Base-by-base conservation (phyloP, 2,113 vertebrate species). In the Dasyprocta punctata region DNA sequence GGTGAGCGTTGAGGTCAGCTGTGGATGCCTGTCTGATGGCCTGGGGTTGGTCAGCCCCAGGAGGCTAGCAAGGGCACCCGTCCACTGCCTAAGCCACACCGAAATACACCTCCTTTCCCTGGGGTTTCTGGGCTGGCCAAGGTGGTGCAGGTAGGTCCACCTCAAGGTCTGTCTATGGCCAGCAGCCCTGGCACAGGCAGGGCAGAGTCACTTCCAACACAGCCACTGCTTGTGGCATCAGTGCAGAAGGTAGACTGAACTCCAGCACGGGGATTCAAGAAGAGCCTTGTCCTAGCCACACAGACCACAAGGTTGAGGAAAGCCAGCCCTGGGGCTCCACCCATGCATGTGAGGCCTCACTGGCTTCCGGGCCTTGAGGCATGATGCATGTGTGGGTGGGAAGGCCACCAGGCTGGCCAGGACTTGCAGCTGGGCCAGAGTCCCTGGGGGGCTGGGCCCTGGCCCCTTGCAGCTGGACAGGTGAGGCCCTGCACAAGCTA, bases 291-390 rank as follows among this genome's bases (percentile, higher is more conserved):
- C 67, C 22, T 0, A 38, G 54, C 5, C 61, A 58, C 13, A 24
- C 3, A 61, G 61, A 26, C 56, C 49, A 47, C 41, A 47, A 19
- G 75, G 90, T 38, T 47, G 58, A 77, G n/a, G 61, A 30, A 83
- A 12, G 71, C 1, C 52, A 58, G 36, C 60, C 19, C 33, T 1
- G 12, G 56, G 73, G 38, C n/a, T 54, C 77, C 19, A 26, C 5
- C 61, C 33, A 7, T 3, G 24, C 0, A 1, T n/a, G 60, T 17
- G 49, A 1, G 54, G 10, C 22, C n/a, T 41, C 0, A 0, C 56
- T 19, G 33, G 56, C 73, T 75, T 75, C 38, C 0, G 41, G 67
- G 11, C 14, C 58, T 52, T 44, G 10, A 20, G 58, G 78, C 36
- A 22, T 0, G 2, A 11, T 5, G n/a, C 38, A n/a, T 9, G 7